Evolutionary conservation across 2,888 invertebrate genomes (phyloP).

Genomic region (Agonopterix arenella): DNA sequence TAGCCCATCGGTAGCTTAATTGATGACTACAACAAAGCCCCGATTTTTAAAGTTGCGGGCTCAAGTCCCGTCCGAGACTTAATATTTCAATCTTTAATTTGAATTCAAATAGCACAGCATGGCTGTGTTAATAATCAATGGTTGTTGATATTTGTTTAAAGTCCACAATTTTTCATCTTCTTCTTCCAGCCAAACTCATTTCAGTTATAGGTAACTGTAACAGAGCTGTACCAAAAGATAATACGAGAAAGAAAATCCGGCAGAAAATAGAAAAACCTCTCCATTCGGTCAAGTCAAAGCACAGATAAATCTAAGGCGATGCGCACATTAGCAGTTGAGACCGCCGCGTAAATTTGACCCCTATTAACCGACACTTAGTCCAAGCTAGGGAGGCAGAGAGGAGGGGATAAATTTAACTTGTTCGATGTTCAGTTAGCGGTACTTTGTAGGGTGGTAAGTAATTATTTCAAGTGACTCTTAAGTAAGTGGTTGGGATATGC

Average conservation of each 20-base stretch:
- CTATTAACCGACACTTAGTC: conserved; percentile 30
- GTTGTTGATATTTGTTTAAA: no score
- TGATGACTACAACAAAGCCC: no score
- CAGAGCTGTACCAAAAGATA: no score
- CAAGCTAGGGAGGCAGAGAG: conserved; percentile 1
- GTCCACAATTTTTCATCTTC: no score
- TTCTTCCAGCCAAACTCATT: no score
- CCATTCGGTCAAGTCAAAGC: background rate
- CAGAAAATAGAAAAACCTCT: background rate
- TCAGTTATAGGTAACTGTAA: no score
- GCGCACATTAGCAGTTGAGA: conserved; percentile 16
- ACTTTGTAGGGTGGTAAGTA: conserved; percentile 1
- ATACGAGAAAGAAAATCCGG: background rate
- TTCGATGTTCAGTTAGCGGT: conserved; percentile 12
- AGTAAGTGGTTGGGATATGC: background rate
- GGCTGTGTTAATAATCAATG: no score
- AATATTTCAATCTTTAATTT: no score
- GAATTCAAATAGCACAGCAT: no score
- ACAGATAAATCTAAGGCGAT: conserved; percentile 11
- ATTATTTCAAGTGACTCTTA: background rate
- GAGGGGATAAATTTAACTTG: conserved; percentile 26
- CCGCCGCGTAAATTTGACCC: conserved; percentile 22
- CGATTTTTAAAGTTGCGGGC: no score
- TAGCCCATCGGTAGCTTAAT: no score
- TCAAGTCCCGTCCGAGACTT: no score